These are phyloP conservation scores for Bombyx mori DNA, from an alignment of 1,140 invertebrate species.

Conservation along the genomic window ASM3026992v2 NC_085133.1:7052001-7052500, in stretches of 20 bases:
- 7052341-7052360: too few species aligned
- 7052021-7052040: conserved; percentile 75
- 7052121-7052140: too few species aligned
- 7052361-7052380: conserved; percentile 1
- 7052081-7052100: conserved; percentile 73
- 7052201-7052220: neutral
- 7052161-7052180: too few species aligned
- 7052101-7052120: too few species aligned
- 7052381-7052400: neutral
- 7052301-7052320: too few species aligned
- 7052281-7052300: too few species aligned
- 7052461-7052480: conserved; percentile 78
- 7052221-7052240: too few species aligned
- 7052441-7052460: conserved; percentile 83
- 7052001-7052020: conserved; percentile 79
- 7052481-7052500: conserved; percentile 77
- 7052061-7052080: conserved; percentile 80
- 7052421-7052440: conserved; percentile 76
- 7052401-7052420: conserved; percentile 35
- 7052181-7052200: neutral
- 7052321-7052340: too few species aligned
- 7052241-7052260: too few species aligned
- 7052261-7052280: too few species aligned
- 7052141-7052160: too few species aligned
- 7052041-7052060: conserved; percentile 74